Evolutionary conservation across 2,113 vertebrate genomes (phyloP), one percentile per base, ranked within the genome.

Genomic region (Gavialis gangeticus): DNA sequence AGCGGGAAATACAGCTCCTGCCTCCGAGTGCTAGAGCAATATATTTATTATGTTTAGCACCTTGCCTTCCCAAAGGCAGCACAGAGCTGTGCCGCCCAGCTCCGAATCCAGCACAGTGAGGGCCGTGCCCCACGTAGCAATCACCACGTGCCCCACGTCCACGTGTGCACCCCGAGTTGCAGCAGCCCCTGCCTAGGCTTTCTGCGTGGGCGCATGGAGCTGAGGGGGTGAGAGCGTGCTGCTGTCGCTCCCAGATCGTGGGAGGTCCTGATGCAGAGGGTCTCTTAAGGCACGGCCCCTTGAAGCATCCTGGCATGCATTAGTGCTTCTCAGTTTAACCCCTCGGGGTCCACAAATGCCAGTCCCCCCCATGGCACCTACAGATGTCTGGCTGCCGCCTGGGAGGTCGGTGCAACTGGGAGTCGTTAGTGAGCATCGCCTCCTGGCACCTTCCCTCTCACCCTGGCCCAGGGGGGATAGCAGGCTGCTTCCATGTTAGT

Each of bases 151-250:
- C 46, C 46, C 46, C 46, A 46, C 8, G 9, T 46, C 37, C 37
- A 46, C 8, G 37, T 46, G 46, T 46, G 46, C 46, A 46, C 46
- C 46, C 46, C 46, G 46, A 9, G 46, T 46, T 46, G 46, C 46
- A 46, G 46, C 46, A 46, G 46, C 46, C 46, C 75, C 13, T 37
- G 25, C 4, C 24, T 24, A 17, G 56, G 11, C 0, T 1, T 2
- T 1, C 63, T 75, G 46, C 75, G 25, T 0, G 0, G 64, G 17
- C 0, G 0, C 71, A 15, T 19, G 19, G n/a, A n/a, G 46, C 5
- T 24, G 27, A 55, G 75, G 57, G 34, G 34, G 34, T 34, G 34
- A 4, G 34, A 34, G 19, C 0, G 1, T 4, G 19, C 14, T 3
- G 10, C 17, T 75, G 34, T 21, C 19, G 60, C 6, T 56, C 54